Evolutionary conservation across 2,113 vertebrate species (phyloP).

Genomic region (Cyrtonyx montezumae): DNA sequence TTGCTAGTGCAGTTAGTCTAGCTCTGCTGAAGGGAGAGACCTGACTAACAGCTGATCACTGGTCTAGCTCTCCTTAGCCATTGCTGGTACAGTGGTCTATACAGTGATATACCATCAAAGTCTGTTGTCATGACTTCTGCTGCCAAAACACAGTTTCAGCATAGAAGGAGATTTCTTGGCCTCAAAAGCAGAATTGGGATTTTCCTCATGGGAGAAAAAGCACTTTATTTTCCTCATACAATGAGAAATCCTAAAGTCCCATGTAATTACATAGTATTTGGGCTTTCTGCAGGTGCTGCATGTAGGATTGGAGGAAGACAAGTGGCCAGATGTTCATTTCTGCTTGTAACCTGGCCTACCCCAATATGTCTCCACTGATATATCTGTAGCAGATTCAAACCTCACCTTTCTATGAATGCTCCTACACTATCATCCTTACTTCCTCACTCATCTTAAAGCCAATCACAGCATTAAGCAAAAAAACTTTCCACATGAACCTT

Average conservation of each 20-base stretch:
- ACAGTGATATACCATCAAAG: neutral
- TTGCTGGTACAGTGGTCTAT: neutral
- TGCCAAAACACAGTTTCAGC: neutral
- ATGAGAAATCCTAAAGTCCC: slow-evolving; percentile 3
- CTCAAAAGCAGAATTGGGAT: neutral
- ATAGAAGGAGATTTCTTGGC: neutral
- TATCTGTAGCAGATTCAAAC: neutral
- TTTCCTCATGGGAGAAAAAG: neutral
- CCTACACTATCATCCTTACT: neutral
- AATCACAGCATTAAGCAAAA: neutral
- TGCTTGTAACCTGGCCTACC: neutral
- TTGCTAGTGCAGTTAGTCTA: neutral
- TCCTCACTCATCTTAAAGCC: neutral
- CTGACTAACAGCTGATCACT: neutral
- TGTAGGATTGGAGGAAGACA: neutral
- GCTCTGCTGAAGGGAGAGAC: neutral
- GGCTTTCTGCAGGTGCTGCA: neutral
- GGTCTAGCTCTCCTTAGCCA: neutral
- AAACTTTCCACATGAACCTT: neutral
- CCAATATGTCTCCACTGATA: neutral
- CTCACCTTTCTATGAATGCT: neutral
- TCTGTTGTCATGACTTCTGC: neutral
- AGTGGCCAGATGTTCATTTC: neutral
- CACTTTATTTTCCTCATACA: neutral
- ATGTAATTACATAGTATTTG: neutral